phyloP scores from a whole-genome alignment of 2,888 invertebrate species.

The Drosophila suboccidentalis region DNA sequence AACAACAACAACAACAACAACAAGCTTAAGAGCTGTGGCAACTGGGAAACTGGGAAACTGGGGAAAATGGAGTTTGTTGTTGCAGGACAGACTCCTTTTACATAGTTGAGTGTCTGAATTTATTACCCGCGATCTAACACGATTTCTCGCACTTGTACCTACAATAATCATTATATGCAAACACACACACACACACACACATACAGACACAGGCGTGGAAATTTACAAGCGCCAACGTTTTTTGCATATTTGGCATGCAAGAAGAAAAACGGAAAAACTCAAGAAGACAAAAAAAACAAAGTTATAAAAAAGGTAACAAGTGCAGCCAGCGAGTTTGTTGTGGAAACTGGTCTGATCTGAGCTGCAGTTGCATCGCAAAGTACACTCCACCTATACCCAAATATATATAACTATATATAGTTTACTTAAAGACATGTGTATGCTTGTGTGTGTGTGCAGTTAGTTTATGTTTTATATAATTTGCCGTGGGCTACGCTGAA shows the following conservation, averaged over 20 bases:
- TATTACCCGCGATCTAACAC: conserved; percentile 85
- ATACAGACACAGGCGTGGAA: conserved; percentile 47
- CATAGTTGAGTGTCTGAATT: conserved; percentile 84
- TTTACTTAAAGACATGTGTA: conserved; percentile 9
- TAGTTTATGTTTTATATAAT: conserved; percentile 76
- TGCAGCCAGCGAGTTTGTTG: conserved; percentile 59
- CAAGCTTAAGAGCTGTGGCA: conserved; percentile 16
- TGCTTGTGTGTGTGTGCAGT: conserved; percentile 25
- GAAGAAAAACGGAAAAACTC: conserved; percentile 38
- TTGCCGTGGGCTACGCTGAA: conserved; percentile 56
- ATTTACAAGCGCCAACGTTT: conserved; percentile 74
- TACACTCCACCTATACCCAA: conserved; percentile 8
- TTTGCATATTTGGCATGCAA: conserved; percentile 80
- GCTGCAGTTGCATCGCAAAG: conserved; percentile 41
- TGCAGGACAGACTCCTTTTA: conserved; percentile 74
- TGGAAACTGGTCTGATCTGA: conserved; percentile 69
- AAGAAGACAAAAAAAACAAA: conserved; percentile 15
- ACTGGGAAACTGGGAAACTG: conserved; percentile 23
- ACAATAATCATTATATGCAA: conserved; percentile 82
- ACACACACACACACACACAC: conserved; percentile 56
- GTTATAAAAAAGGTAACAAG: conserved; percentile 65
- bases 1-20: conserved; percentile 40
- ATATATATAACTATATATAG: conserved; percentile 9
- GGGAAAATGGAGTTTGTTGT: conserved; percentile 25
- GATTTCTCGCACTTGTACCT: conserved; percentile 85